Conservation (phyloP, 2,113 vertebrate species). For the Papio anubis region DNA sequence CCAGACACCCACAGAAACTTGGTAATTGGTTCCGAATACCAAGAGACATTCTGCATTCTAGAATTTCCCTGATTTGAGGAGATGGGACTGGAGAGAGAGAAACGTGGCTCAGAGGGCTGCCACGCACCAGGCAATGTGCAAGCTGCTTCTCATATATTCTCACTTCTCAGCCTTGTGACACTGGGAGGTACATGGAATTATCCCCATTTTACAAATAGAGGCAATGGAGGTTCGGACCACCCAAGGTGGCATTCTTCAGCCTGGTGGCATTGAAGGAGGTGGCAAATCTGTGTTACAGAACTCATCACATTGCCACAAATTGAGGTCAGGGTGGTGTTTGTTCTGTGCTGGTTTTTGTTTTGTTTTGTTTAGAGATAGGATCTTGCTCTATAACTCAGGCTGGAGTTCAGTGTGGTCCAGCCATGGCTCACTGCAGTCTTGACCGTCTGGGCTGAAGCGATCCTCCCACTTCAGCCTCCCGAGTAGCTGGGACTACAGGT, state of each 20-base stretch:
- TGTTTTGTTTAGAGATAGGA: too few species aligned
- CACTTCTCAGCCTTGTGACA: not conserved
- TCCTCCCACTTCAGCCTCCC: too few species aligned
- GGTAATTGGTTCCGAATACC: constrained; percentile 51
- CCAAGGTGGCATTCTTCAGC: not conserved
- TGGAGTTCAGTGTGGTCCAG: too few species aligned
- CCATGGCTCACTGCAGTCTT: too few species aligned
- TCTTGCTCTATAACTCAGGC: too few species aligned
- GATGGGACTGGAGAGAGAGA: not conserved
- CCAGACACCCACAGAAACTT: constrained; percentile 59
- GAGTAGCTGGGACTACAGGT: too few species aligned
- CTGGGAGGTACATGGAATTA: not conserved
- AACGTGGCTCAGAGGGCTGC: rapidly evolving
- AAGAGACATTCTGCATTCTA: not conserved
- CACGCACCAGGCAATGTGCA: rapidly evolving
- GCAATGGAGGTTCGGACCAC: not conserved
- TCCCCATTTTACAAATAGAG: not conserved
- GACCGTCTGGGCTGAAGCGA: too few species aligned
- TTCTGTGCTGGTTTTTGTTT: not conserved
- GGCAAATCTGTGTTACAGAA: not conserved
- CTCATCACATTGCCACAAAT: too few species aligned
- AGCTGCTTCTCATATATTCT: not conserved
- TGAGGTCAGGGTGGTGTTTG: not conserved
- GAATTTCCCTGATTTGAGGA: not conserved
- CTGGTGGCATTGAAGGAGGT: not conserved